Base-by-base conservation (phyloP, 1,140 invertebrate genomes). In the Pissodes strobi region DNA sequence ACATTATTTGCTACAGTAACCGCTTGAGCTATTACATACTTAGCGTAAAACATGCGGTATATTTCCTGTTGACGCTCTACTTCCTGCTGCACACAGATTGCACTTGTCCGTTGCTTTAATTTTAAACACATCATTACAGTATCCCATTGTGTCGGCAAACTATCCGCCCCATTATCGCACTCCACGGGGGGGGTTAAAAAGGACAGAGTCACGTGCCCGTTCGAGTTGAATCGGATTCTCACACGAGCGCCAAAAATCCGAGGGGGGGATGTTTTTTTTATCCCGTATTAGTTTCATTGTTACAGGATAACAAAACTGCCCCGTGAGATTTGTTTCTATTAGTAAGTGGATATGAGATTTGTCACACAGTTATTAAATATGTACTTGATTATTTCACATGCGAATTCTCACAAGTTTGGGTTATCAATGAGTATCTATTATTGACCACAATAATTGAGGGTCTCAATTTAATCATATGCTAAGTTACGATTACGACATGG, bases 241-340 rank as follows among this genome's bases (percentile, higher is more conserved):
- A 52, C 49, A n/a, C n/a, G n/a, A n/a, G 9, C 45, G 6, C 2
- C 19, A 2, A 52, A 52, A 30, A 52, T 52, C 55, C 41, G 10
- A 23, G 45, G 55, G 55, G 55, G 45, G 27, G 19, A n/a, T n/a
- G n/a, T n/a, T 15, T 43, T 58, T 56, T 58, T 38, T 27, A 46
- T 58, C 55, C 41, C 39, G 55, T 58, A 58, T 58, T 58, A 58
- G 55, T 58, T 58, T 58, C 39, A 58, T 58, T 58, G 55, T 58
- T 58, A 19, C 25, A 45, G 21, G 27, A 45, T 23, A 23, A 58
- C 38, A 21, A 58, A 58, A 43, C 39, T 45, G 17, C 37, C 41
- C 55, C 41, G 38, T 58, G 55, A 58, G 55, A 58, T 27, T 45
- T 58, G 34, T 9, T 21, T 39, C 52, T 39, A 56, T 56, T 56